A percentile compares a stretch with the other conserved stretches of the same genome.
Conservation (phyloP, 35 echinoderm and acorn worm species). For the Eucidaris tribuloides region DNA sequence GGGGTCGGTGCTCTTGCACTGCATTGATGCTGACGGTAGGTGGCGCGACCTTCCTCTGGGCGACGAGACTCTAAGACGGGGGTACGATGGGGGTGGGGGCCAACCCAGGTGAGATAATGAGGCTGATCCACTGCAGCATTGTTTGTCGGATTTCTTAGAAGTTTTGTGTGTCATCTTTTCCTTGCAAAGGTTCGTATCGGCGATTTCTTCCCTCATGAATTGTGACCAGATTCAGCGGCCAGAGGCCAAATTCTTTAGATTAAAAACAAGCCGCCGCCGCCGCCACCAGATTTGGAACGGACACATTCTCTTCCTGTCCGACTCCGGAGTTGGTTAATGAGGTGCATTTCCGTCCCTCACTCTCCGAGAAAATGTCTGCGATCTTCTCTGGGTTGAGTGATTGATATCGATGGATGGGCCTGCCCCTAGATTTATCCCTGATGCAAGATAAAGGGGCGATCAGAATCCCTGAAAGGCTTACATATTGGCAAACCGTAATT, state of each 20-base stretch:
- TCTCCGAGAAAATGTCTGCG: background rate
- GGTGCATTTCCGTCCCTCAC: background rate
- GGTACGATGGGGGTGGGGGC: slow-evolving; percentile 16
- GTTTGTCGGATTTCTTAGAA: background rate
- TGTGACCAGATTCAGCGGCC: slow-evolving; percentile 75
- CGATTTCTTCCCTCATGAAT: slow-evolving; percentile 59
- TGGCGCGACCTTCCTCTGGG: background rate
- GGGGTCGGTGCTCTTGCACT: slow-evolving; percentile 5
- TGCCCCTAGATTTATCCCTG: too few species aligned
- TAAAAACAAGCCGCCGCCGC: slow-evolving; percentile 20
- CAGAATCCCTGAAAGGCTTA: background rate
- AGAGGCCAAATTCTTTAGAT: slow-evolving; percentile 94
- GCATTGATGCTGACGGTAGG: background rate
- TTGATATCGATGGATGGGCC: background rate
- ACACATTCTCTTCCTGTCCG: background rate
- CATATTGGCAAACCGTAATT: slow-evolving; percentile 4
- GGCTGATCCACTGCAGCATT: background rate
- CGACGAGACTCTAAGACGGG: background rate
- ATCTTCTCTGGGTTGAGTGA: background rate
- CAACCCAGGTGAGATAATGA: background rate
- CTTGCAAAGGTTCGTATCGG: background rate
- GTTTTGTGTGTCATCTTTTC: background rate
- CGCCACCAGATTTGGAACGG: background rate
- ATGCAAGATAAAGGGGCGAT: too few species aligned
- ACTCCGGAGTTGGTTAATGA: background rate